phyloP scores from a whole-genome alignment of 2,113 vertebrate genomes.

The Cheirogaleus medius region DNA sequence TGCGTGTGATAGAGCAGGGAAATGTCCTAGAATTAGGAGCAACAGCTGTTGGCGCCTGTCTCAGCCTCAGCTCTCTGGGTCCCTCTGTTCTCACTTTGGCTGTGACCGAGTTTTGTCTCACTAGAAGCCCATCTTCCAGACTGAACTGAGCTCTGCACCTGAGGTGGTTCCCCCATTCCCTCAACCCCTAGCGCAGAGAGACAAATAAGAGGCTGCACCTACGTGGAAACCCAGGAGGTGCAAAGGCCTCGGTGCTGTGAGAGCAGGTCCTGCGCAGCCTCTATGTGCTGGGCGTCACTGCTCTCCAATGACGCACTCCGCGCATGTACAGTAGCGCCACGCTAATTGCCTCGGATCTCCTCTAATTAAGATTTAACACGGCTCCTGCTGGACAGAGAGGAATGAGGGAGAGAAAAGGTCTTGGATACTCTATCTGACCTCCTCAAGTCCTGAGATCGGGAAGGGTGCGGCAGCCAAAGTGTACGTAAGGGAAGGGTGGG shows the following conservation, averaged over 20 bases:
- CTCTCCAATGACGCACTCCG: neutral
- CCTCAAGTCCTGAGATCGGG: neutral
- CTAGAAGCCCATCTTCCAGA: neutral
- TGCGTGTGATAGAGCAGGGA: too few species aligned
- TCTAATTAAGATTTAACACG: neutral
- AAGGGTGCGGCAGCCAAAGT: neutral
- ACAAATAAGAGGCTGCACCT: neutral
- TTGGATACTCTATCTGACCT: neutral
- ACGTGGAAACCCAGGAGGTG: too few species aligned
- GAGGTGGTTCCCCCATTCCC: neutral
- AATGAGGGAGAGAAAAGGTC: neutral
- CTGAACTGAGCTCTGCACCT: accelerated
- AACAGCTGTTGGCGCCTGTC: neutral
- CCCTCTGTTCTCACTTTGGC: neutral
- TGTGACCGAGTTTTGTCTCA: neutral
- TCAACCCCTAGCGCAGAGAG: neutral
- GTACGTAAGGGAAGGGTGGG: too few species aligned
- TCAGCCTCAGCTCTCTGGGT: neutral
- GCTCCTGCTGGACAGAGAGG: neutral
- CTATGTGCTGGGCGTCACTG: neutral
- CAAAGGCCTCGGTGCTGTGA: accelerated
- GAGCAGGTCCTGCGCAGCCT: neutral
- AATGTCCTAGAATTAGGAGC: neutral
- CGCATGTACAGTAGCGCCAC: neutral
- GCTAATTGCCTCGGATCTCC: neutral